phyloP scores from a whole-genome alignment of 2,888 invertebrate genomes.

The Apamea epomidion region DNA sequence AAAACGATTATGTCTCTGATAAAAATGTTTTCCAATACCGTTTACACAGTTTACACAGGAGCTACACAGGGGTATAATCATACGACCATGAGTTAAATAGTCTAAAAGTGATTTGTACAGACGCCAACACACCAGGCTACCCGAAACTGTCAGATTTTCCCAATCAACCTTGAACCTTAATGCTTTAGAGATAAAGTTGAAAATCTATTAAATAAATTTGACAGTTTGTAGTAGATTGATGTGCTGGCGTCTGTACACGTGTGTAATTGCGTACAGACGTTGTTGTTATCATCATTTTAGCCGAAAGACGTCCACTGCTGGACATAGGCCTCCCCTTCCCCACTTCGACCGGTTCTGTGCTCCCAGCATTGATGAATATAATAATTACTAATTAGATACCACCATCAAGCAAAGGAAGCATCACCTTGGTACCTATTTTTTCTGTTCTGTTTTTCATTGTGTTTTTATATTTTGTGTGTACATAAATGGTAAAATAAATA shows the following conservation, averaged over 20 bases:
- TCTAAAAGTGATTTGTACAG: neutral
- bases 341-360: neutral
- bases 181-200: no score
- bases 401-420: no score
- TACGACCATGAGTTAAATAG: neutral
- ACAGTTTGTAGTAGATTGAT: no score
- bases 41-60: neutral
- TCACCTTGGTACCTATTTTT: no score
- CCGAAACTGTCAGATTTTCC: no score
- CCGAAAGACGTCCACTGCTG: neutral
- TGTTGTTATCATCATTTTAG: no score
- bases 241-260: no score
- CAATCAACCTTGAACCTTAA: no score
- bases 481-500: neutral
- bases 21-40: neutral
- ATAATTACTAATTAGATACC: neutral
- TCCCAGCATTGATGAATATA: neutral
- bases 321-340: neutral
- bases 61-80: neutral
- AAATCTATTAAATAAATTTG: no score
- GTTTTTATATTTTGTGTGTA: no score
- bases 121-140: no score
- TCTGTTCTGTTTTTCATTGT: no score
- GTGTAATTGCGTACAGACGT: neutral
- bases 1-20: neutral